Evolutionary conservation across 2,888 invertebrate genomes (phyloP), one percentile per base, ranked within the genome.

Genomic region (Agrilus cyanescens): DNA sequence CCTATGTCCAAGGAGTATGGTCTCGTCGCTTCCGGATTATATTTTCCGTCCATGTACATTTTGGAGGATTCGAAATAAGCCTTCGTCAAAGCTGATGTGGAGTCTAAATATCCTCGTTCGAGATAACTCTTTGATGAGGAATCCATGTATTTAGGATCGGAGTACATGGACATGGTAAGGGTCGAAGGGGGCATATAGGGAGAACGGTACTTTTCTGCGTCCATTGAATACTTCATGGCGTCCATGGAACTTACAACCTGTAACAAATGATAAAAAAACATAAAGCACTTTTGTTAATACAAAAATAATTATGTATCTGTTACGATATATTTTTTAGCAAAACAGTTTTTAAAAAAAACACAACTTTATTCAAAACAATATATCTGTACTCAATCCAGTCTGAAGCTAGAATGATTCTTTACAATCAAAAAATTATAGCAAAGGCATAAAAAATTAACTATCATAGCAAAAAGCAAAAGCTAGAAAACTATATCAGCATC

Each of bases 241-340:
- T 84, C 84, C 82, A 84, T 82, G 48, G 82, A 74, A 38, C 79
- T 78, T 6, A 79, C 80, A 46, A 83, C 78, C 82, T 82, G 74
- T 1, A 74, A 74, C 63, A 69, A 61, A 37, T 38, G 38, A 42
- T 38, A 34, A 33, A 8, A 25, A 40, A 8, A 25, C 6, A 40
- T 34, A 12, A 6, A 15, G 8, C n/a, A 12, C 14, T 33, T 33
- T 33, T 8, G 5, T 4, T 2, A 10, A 10, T n/a, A n/a, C n/a
- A n/a, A n/a, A n/a, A n/a, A n/a, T n/a, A n/a, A n/a, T n/a, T n/a
- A n/a, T n/a, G n/a, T n/a, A n/a, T n/a, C n/a, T n/a, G n/a, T n/a
- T n/a, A n/a, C n/a, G n/a, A n/a, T n/a, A n/a, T n/a, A n/a, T n/a
- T n/a, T n/a, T n/a, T n/a, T n/a, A n/a, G n/a, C n/a, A n/a, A n/a